Percentiles rank a stretch among this genome's conserved stretches.
These are phyloP conservation scores for Hydroisotoma schaefferi DNA, from an alignment of 2,888 invertebrate species.

Conservation along the genomic window DNA sequence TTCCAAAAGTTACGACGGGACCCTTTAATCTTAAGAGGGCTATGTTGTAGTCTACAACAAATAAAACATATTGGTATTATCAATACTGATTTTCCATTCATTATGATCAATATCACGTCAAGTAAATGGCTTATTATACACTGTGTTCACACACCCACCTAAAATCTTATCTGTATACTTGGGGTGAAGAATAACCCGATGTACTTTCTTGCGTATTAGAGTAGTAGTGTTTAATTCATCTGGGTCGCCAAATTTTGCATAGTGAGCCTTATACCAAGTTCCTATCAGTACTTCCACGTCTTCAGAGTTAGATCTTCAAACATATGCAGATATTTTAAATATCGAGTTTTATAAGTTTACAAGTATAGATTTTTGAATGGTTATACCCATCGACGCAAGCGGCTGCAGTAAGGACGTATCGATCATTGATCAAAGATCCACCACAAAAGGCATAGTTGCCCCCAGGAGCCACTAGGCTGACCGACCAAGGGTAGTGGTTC, in stretches of 20 bases:
- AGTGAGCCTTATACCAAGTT: conserved; percentile 42
- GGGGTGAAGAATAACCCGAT: conserved; percentile 41
- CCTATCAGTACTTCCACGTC: conserved; percentile 42
- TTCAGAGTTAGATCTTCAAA: conserved; percentile 22
- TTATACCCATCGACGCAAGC: conserved; percentile 42
- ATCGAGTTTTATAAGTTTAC: neutral
- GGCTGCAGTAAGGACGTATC: conserved; percentile 38
- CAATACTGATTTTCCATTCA: neutral
- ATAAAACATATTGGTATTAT: neutral
- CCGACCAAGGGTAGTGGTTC: conserved; percentile 42
- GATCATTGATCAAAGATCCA: conserved; percentile 24
- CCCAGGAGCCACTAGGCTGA: conserved; percentile 37
- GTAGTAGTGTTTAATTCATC: conserved; percentile 18
- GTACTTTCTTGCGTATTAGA: conserved; percentile 39
- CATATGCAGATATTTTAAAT: neutral
- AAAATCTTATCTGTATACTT: conserved; percentile 33
- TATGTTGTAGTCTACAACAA: conserved; percentile 51
- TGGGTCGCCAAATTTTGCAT: conserved; percentile 25
- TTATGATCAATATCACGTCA: no score
- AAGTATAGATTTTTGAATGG: neutral
- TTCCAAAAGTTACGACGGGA: conserved; percentile 45
- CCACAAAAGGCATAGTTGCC: conserved; percentile 14
- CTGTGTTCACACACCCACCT: conserved; percentile 16
- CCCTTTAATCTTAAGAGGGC: conserved; percentile 51
- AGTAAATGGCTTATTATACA: no score